A percentile compares a stretch with the other conserved stretches of the same genome.
phyloP scores from a whole-genome alignment of 2,797 vertebrate species.

The Lemur catta region DNA sequence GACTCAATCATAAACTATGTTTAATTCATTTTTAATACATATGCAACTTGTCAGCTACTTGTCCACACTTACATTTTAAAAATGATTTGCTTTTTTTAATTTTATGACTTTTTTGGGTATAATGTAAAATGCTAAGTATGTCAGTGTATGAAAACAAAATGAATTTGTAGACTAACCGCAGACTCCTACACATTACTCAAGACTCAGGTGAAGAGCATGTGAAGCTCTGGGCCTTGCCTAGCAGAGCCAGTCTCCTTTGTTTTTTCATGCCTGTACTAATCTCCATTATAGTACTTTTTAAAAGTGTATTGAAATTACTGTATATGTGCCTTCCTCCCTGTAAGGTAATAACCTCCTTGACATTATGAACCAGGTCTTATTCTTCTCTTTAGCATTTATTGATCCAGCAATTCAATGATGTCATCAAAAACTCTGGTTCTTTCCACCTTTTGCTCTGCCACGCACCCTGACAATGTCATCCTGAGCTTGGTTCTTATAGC shows the following conservation, averaged over 20 bases:
- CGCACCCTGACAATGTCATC: neutral
- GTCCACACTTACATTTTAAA: constrained; percentile 11
- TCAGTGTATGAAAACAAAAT: neutral
- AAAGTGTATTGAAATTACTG: neutral
- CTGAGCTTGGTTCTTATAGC: neutral
- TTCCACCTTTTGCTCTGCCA: neutral
- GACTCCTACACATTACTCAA: neutral
- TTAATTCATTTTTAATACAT: neutral
- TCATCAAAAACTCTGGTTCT: neutral
- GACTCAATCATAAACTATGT: neutral
- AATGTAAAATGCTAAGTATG: neutral
- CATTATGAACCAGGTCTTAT: neutral
- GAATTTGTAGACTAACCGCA: neutral
- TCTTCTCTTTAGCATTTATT: neutral
- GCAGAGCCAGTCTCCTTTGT: neutral
- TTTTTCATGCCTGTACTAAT: neutral
- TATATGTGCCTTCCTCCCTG: neutral
- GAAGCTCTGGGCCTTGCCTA: neutral
- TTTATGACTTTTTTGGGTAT: neutral
- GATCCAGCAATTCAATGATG: neutral
- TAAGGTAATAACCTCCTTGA: neutral
- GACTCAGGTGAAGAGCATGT: neutral
- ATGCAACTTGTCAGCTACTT: neutral
- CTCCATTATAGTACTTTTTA: neutral
- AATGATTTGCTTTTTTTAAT: neutral